Evolutionary conservation across 2,888 invertebrate genomes (phyloP).

Genomic region (Druceiella hillmani): DNA sequence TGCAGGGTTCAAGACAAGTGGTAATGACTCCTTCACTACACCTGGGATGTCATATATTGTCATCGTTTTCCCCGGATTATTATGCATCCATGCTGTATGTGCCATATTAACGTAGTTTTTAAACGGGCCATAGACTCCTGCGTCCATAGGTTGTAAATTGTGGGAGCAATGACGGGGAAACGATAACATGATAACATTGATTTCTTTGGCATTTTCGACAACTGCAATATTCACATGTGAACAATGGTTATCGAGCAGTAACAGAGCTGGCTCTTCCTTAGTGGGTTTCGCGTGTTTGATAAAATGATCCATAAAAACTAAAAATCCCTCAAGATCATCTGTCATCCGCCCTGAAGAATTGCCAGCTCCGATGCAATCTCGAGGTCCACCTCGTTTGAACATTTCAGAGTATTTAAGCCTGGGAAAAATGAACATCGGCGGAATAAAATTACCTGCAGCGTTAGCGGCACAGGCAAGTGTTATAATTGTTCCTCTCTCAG

Average conservation of each 20-base stretch:
- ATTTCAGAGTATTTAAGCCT: conserved; percentile 22
- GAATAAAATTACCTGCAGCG: no score
- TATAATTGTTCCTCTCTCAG: no score
- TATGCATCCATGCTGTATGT: no score
- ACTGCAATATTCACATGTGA: conserved; percentile 27
- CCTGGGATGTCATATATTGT: no score
- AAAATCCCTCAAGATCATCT: conserved; percentile 24
- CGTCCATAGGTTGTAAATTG: conserved; percentile 23
- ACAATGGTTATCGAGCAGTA: conserved; percentile 29
- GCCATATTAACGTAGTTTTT: conserved; percentile 16
- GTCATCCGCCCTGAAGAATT: conserved; percentile 30
- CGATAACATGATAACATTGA: conserved; percentile 24
- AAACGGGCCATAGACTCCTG: conserved; percentile 21
- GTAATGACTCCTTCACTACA: no score
- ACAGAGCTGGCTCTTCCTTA: conserved; percentile 23
- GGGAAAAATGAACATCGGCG: conserved; percentile 28
- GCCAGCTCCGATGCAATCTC: conserved; percentile 28
- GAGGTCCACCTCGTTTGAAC: conserved; percentile 26
- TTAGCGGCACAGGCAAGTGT: no score
- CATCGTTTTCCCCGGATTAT: no score
- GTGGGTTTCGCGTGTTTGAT: conserved; percentile 22
- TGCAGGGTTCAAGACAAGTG: no score
- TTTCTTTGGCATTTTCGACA: conserved; percentile 24
- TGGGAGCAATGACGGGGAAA: conserved; percentile 27
- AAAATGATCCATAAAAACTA: conserved; percentile 29